Base-by-base conservation (phyloP, 2,888 invertebrate species). In the Tanytarsus gracilentus region DNA sequence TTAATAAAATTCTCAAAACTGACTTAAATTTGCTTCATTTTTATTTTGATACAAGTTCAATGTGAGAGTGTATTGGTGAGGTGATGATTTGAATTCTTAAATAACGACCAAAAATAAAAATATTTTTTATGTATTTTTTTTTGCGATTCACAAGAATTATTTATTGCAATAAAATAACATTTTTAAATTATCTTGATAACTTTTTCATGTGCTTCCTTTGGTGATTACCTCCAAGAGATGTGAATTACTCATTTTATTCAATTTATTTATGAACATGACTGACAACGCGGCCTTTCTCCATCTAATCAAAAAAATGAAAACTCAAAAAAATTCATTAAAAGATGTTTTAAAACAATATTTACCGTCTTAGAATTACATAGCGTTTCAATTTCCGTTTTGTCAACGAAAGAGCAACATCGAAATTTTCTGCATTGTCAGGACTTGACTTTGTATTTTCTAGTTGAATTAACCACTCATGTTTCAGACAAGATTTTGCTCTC, bases 351-450 rank as follows among this genome's bases (percentile, higher is more conserved):
- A 40, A 18, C 8, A 16, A 40, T 40, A 23, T 27, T 26, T 26
- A 55, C 55, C 55, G 39, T 40, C 55, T 23, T 11, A 55, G 25
- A 74, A 90, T 91, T 63, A 93, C 91, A 72, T 91, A 93, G 63
- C 89, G 78, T 72, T 88, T 89, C 65, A 93, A 76, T 70, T 89
- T 86, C 26, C 83, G 82, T 71, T 87, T 93, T 67, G 84, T 85
- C 63, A 88, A 79, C 63, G 80, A 81, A 55, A 87, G 78, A 65
- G 83, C 84, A 21, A 82, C 82, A 70, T 82, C 83, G 50, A n/a
- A n/a, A n/a, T n/a, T n/a, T n/a, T n/a, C n/a, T n/a, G n/a, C n/a
- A n/a, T 9, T 5, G 9, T 49, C 18, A 8, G 26, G 23, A n/a
- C 23, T 21, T n/a, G 82, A 76, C 1, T 81, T 78, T 7, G 79